phyloP scores from a whole-genome alignment of 2,113 vertebrate species.

The Sphyrna mokarran region DNA sequence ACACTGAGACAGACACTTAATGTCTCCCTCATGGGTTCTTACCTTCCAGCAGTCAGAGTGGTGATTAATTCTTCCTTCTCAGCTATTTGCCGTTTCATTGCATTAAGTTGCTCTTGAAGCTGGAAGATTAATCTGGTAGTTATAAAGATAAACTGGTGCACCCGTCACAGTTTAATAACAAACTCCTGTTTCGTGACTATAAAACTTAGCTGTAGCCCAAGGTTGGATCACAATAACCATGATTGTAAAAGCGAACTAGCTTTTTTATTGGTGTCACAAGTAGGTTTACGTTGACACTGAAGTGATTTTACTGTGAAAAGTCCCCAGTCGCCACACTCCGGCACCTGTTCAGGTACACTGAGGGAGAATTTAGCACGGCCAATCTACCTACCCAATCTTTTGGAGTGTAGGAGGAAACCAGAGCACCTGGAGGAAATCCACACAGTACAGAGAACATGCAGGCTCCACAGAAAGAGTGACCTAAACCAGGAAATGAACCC shows the following conservation, averaged over 20 bases:
- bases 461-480: too few relatives aligned
- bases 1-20: not conserved
- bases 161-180: not conserved
- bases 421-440: too few relatives aligned
- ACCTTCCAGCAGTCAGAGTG: slow-evolving; percentile 40
- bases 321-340: too few relatives aligned
- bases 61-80: slow-evolving; percentile 40
- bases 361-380: too few relatives aligned
- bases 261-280: too few relatives aligned
- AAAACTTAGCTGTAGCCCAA: not conserved
- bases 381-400: too few relatives aligned
- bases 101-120: slow-evolving; percentile 40
- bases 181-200: not conserved
- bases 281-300: too few relatives aligned
- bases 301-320: too few relatives aligned
- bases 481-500: too few relatives aligned
- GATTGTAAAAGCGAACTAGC: not conserved
- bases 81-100: slow-evolving; percentile 29
- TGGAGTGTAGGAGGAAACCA: too few relatives aligned
- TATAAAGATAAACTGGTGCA: not conserved
- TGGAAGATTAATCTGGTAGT: slow-evolving; percentile 31
- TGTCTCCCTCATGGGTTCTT: not conserved
- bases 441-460: too few relatives aligned
- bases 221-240: not conserved
- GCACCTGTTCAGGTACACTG: too few relatives aligned